Percentiles rank a stretch among this genome's conserved stretches.
Conservation (phyloP, 2,888 invertebrate species). For the Cylloceria caligata region DNA sequence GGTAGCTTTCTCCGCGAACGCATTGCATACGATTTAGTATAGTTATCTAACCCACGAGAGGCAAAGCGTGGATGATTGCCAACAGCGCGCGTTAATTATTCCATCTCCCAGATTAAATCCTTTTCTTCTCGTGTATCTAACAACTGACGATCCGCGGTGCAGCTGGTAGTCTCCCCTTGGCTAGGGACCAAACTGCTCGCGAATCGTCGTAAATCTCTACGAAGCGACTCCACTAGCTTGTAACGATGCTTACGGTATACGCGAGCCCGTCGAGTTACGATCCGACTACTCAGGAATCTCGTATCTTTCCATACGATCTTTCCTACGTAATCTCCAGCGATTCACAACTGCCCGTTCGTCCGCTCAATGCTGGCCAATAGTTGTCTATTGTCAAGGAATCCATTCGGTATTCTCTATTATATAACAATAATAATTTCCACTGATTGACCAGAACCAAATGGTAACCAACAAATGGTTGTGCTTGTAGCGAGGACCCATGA, state of each 20-base stretch:
- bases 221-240: not conserved
- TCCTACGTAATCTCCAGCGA: slow-evolving; percentile 24
- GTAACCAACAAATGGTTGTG: not conserved
- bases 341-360: slow-evolving; percentile 22
- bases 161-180: slow-evolving; percentile 1
- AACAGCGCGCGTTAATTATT: slow-evolving; percentile 57
- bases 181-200: not conserved
- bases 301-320: slow-evolving; percentile 33
- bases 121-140: slow-evolving; percentile 24
- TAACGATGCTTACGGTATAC: slow-evolving; percentile 1
- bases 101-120: slow-evolving; percentile 51
- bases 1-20: not conserved
- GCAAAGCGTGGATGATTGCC: slow-evolving; percentile 40
- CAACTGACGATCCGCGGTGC: not conserved
- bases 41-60: slow-evolving; percentile 13
- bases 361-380: slow-evolving; percentile 8
- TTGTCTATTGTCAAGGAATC: not conserved
- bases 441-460: not conserved
- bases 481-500: no score
- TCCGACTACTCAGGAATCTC: slow-evolving; percentile 32
- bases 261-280: slow-evolving; percentile 30
- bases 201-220: slow-evolving; percentile 9
- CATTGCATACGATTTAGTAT: slow-evolving; percentile 11
- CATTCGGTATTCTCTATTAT: not conserved
- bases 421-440: not conserved